These are phyloP conservation scores for Porites divaricata DNA, from an alignment of 92 coral and sea anemone genomes.

Conservation along the genomic window DNA sequence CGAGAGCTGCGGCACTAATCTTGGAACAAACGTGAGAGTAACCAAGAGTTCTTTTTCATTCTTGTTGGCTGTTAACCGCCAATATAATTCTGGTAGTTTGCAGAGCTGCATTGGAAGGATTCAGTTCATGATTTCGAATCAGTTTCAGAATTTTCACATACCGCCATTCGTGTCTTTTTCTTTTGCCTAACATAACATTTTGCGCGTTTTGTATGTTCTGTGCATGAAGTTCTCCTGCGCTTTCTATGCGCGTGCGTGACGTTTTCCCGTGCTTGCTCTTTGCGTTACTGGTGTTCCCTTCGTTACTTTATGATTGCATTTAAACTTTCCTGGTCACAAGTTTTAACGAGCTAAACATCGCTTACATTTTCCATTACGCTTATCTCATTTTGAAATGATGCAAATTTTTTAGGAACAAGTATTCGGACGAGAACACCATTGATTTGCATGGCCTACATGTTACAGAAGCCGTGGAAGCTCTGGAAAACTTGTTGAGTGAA, in stretches of 20 bases:
- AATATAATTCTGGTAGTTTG: no score
- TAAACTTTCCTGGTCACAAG: not conserved
- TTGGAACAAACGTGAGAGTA: slow-evolving; percentile 74
- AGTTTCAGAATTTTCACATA: no score
- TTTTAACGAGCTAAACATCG: not conserved
- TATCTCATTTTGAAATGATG: not conserved
- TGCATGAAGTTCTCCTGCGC: not conserved
- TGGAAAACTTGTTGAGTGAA: slow-evolving; percentile 54
- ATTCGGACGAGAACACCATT: slow-evolving; percentile 49
- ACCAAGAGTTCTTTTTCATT: no score
- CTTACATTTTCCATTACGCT: not conserved
- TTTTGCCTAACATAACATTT: no score
- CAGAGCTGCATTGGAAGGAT: no score
- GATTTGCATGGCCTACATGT: slow-evolving; percentile 98
- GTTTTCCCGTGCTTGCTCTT: not conserved
- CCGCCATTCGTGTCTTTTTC: no score
- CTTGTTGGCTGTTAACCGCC: no score
- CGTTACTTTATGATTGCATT: no score
- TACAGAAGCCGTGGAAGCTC: slow-evolving; percentile 79
- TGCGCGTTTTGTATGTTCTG: no score
- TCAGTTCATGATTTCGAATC: no score
- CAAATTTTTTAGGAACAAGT: slow-evolving; percentile 44
- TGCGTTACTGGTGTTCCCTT: not conserved
- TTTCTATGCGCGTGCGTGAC: not conserved
- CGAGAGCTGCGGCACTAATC: slow-evolving; percentile 91